These are phyloP conservation scores for Naso thynnoides DNA, from an alignment of 2,797 vertebrate genomes.

Conservation along the genomic window DNA sequence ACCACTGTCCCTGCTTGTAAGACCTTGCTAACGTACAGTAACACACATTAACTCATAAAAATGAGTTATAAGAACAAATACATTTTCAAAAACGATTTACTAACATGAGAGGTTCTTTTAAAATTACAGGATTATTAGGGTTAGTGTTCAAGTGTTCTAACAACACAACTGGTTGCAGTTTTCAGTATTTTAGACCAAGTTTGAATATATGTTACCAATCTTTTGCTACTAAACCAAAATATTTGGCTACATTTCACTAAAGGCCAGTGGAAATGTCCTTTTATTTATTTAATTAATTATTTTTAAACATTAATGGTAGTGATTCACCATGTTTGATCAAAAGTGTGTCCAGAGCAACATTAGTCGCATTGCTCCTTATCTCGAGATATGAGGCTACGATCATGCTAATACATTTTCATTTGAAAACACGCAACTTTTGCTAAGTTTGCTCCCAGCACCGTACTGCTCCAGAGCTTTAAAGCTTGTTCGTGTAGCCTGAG, in stretches of 20 bases:
- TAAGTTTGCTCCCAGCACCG: too few species aligned
- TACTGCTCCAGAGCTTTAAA: too few species aligned
- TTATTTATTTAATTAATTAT: not conserved
- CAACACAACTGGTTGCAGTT: not conserved
- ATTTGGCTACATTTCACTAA: not conserved
- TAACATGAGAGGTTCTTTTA: slow-evolving; percentile 42
- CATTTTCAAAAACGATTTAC: slow-evolving; percentile 12
- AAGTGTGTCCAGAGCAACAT: not conserved
- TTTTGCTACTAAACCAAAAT: not conserved
- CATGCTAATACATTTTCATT: too few species aligned
- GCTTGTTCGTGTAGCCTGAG: not conserved
- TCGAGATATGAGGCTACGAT: too few species aligned
- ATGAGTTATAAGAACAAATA: not conserved
- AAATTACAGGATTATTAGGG: slow-evolving; percentile 20
- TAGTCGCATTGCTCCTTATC: not conserved
- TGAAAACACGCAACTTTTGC: too few species aligned
- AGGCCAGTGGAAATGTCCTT: not conserved
- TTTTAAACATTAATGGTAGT: slow-evolving; percentile 6
- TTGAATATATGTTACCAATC: not conserved
- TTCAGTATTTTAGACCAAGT: not conserved
- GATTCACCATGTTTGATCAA: not conserved
- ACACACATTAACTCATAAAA: not conserved
- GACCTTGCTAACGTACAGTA: not conserved
- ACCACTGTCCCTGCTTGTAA: not conserved
- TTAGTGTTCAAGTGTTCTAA: slow-evolving; percentile 50